Evolutionary conservation across 2,797 vertebrate species (phyloP), one percentile per base, ranked within the genome.

Genomic region (Staurois parvus): DNA sequence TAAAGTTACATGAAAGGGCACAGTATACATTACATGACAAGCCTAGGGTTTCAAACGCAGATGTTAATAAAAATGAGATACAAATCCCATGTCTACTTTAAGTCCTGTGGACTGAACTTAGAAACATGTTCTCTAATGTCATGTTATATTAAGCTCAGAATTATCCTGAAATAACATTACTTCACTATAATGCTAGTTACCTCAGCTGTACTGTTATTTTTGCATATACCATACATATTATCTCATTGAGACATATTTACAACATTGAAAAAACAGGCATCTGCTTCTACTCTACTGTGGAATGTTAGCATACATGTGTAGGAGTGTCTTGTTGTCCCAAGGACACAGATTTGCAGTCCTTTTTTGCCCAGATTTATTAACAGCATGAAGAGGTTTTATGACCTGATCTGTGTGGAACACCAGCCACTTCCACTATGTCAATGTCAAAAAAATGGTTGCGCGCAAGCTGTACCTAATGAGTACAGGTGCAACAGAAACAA

Each of bases 91-190:
- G 24, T 37, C 74, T 37, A 29, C 30, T 30, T 68, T 69, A 30
- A 69, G 67, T 30, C 67, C 13, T 32, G 74, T 76, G 24, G n/a
- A 19, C 76, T 29, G 67, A 69, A 42, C 24, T 42, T 67, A 42
- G 34, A 78, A 40, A 67, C 2, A 66, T 76, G 24, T 32, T 79
- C 64, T 79, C 6, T 69, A 30, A 48, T 68, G 37, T 19, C 76
- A 66, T 24, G 56, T 68, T 68, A 79, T 79, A 67, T 68, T 68
- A 29, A 32, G 13, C 64, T 52, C 40, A 48, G 45, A 68, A 30
- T 79, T 67, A 45, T 67, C 76, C 17, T 79, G 37, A 78, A 66
- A 66, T 66, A 66, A 19, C 76, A 78, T 66, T 42, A 77, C 75
- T 64, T 77, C 76, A 66, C 4, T 26, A 64, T 77, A 66, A 40